Percentiles rank a stretch among this genome's conserved stretches.
phyloP scores from a whole-genome alignment of 2,888 invertebrate species.

The Eilema depressum region DNA sequence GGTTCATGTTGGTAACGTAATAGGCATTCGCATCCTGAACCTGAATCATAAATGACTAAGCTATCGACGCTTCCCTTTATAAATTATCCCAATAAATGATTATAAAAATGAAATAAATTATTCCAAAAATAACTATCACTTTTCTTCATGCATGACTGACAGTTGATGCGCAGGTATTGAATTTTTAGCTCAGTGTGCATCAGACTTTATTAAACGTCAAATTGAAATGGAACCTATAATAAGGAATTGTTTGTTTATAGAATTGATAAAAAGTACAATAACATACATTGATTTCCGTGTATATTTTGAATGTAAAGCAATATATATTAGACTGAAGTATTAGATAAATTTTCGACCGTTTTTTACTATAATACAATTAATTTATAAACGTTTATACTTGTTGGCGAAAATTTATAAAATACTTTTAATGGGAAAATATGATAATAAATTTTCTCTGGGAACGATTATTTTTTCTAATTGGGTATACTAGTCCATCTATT shows the following conservation, averaged over 20 bases:
- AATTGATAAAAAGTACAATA: slow-evolving; percentile 73
- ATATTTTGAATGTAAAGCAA: slow-evolving; percentile 84
- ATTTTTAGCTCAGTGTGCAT: slow-evolving; percentile 1
- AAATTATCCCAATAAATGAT: too few species aligned
- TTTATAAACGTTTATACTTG: slow-evolving; percentile 71
- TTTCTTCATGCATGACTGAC: too few species aligned
- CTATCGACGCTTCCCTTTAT: too few species aligned
- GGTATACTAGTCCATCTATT: slow-evolving; percentile 83
- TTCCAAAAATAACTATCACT: neutral
- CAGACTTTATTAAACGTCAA: slow-evolving; percentile 60
- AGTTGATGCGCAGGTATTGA: neutral
- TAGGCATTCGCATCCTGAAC: too few species aligned
- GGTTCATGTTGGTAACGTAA: neutral
- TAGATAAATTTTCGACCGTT: slow-evolving; percentile 77
- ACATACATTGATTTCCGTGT: slow-evolving; percentile 70
- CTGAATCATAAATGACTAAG: neutral
- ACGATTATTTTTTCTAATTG: slow-evolving; percentile 83
- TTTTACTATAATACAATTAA: slow-evolving; percentile 67
- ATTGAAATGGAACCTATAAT: slow-evolving; percentile 55
- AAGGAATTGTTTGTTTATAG: slow-evolving; percentile 77
- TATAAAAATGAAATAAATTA: neutral
- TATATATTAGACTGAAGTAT: slow-evolving; percentile 84
- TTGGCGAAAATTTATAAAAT: slow-evolving; percentile 80
- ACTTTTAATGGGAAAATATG: slow-evolving; percentile 68
- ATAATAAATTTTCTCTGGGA: slow-evolving; percentile 64